Base-by-base conservation (phyloP, 1,140 invertebrate species). In the Ephestia elutella region DNA sequence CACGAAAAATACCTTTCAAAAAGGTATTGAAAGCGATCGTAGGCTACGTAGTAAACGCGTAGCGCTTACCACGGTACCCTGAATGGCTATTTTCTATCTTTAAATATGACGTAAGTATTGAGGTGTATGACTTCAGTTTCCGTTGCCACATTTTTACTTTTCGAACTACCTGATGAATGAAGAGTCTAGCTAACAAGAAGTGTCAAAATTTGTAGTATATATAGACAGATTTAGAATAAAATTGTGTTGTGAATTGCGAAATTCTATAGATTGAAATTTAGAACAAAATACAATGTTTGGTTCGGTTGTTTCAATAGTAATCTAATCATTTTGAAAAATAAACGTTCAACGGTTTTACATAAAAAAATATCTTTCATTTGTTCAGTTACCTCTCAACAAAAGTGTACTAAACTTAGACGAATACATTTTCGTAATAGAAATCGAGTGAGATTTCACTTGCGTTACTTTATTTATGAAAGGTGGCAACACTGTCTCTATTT, bases 391-490 rank as follows among this genome's bases (percentile, higher is more conserved):
- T 15, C 5, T 44, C 2, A 15, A 44, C 28, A 55, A 60, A 60
- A 63, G 63, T 68, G 72, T 69, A 68, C 63, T 56, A 44, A 57
- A 57, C 28, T 65, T 70, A 73, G 71, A 55, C 59, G 63, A 68
- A 70, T 67, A 65, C 58, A 57, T 54, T 60, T 55, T 63, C 59
- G 49, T 60, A 68, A 68, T 68, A 65, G 35, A 55, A 68, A 57
- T 69, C 63, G 58, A 71, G 66, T 50, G 65, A 61, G 57, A 56
- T 67, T 67, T 35, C 66, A 57, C 56, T 55, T 63, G 65, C 66
- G 57, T 68, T 68, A 60, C 59, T 54, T 60, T 35, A 54, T 32
- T 32, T 66, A 65, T 68, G 35, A 62, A 69, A 55, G 63, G 60
- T 70, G 54, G 66, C 57, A 65, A 70, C 66, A 66, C 64, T 66